A percentile compares a stretch with the other conserved stretches of the same genome.
Conservation (phyloP, 2,797 vertebrate species). For the Sebastes kiyomatsui region DNA sequence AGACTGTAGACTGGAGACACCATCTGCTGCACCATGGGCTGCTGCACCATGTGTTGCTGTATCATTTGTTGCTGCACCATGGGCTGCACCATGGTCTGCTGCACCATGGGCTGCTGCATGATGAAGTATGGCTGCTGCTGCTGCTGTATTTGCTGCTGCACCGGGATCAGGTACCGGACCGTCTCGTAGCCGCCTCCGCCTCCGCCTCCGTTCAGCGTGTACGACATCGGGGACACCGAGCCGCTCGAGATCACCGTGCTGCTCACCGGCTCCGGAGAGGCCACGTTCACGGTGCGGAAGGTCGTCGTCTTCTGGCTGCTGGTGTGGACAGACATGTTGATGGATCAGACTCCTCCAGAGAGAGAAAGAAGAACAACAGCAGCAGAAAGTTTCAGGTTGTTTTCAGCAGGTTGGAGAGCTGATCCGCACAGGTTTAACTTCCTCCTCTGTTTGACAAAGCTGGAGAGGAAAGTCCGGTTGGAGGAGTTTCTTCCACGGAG, state of each 20-base stretch:
- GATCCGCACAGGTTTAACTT: neutral
- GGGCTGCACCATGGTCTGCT: constrained; percentile 39
- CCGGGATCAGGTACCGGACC: constrained; percentile 81
- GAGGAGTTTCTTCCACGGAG: neutral
- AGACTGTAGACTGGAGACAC: constrained; percentile 72
- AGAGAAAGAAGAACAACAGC: neutral
- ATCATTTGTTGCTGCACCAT: constrained; percentile 30
- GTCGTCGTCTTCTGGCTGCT: constrained; percentile 43
- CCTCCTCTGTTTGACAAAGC: constrained; percentile 7
- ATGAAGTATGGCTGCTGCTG: constrained; percentile 30
- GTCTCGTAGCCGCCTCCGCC: constrained; percentile 51
- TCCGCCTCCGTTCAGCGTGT: constrained; percentile 48
- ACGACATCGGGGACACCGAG: constrained; percentile 32
- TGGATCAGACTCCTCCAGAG: neutral
- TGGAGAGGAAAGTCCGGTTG: constrained; percentile 47
- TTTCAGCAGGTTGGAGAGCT: neutral
- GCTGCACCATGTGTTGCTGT: neutral
- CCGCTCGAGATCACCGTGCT: neutral
- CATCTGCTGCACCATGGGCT: constrained; percentile 46
- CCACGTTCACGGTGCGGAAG: constrained; percentile 55
- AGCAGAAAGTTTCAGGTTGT: neutral
- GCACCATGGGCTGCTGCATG: constrained; percentile 47
- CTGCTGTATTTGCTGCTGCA: constrained; percentile 63
- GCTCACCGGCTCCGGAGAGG: constrained; percentile 47
- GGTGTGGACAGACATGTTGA: constrained; percentile 48